Percentiles rank a stretch among this genome's conserved stretches.
phyloP scores from a whole-genome alignment of 1,140 invertebrate species.

The Diploscapter pachys region DNA sequence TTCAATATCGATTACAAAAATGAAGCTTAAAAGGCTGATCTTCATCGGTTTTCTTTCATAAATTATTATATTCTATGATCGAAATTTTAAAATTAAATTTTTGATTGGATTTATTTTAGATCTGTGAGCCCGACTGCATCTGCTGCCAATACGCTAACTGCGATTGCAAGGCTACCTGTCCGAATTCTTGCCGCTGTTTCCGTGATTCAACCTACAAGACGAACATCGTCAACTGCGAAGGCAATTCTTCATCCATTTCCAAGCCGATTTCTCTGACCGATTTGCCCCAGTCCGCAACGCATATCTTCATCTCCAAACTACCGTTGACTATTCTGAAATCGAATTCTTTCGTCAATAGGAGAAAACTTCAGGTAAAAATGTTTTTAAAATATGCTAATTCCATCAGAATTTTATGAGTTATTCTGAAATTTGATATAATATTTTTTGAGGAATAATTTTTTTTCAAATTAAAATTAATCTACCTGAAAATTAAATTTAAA shows the following conservation, averaged over 20 bases:
- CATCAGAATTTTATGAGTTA: too few species aligned
- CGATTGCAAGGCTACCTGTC: conserved; percentile 53
- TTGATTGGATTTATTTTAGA: background rate
- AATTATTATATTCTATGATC: too few species aligned
- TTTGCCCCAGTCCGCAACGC: conserved; percentile 53
- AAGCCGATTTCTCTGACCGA: conserved; percentile 30
- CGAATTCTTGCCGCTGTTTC: conserved; percentile 47
- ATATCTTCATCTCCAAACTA: conserved; percentile 41
- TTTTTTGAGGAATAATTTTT: too few species aligned
- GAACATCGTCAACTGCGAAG: conserved; percentile 43
- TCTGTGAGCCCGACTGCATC: conserved; percentile 49
- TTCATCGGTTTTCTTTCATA: too few species aligned
- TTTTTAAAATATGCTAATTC: background rate
- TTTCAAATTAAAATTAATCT: too few species aligned
- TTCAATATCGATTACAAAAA: too few species aligned
- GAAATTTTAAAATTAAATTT: background rate
- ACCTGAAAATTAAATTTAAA: too few species aligned
- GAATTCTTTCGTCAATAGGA: conserved; percentile 38
- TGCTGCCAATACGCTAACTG: conserved; percentile 52
- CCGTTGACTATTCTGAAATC: conserved; percentile 40
- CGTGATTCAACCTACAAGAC: conserved; percentile 40
- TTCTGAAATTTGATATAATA: too few species aligned
- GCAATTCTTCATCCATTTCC: conserved; percentile 9
- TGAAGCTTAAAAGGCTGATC: too few species aligned
- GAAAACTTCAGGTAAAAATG: conserved; percentile 11